Percentiles rank a stretch among this genome's conserved stretches.
phyloP scores from a whole-genome alignment of 2,113 vertebrate genomes.

The Lepus timidus region DNA sequence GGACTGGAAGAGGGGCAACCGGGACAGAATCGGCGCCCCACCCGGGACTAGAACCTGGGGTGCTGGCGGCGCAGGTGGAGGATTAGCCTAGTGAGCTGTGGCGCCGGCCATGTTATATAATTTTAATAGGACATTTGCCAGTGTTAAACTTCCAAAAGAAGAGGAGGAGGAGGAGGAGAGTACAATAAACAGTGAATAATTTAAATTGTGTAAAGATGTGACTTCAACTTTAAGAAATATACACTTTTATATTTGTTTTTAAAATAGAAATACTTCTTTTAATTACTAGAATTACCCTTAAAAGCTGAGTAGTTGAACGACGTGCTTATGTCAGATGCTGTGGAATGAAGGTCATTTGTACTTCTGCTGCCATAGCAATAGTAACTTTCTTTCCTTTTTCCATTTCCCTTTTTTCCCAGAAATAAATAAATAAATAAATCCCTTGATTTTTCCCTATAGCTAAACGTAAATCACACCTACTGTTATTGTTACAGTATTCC shows the following conservation, averaged over 20 bases:
- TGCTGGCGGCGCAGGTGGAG: too few relatives aligned
- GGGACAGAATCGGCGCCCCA: too few relatives aligned
- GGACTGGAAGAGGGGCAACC: too few relatives aligned
- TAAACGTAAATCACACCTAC: neutral
- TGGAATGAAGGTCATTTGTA: neutral
- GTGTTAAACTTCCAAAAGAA: neutral
- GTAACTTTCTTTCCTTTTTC: neutral
- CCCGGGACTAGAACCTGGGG: too few relatives aligned
- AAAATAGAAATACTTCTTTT: conserved; percentile 14
- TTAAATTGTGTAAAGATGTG: neutral
- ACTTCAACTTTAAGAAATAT: conserved; percentile 23
- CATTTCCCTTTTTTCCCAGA: neutral
- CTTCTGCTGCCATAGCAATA: neutral
- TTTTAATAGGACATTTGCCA: neutral
- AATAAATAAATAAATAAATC: too few relatives aligned
- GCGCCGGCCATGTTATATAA: neutral
- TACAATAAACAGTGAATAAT: neutral
- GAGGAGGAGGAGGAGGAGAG: accelerated
- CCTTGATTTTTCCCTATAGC: neutral
- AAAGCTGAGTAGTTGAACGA: neutral
- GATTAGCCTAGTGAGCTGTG: too few relatives aligned
- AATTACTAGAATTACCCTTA: neutral
- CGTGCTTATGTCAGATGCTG: neutral
- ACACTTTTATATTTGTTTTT: neutral
- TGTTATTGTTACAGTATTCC: neutral